Evolutionary conservation across 92 coral and sea anemone genomes (phyloP).

Genomic region (Epizoanthus illoricatus): DNA sequence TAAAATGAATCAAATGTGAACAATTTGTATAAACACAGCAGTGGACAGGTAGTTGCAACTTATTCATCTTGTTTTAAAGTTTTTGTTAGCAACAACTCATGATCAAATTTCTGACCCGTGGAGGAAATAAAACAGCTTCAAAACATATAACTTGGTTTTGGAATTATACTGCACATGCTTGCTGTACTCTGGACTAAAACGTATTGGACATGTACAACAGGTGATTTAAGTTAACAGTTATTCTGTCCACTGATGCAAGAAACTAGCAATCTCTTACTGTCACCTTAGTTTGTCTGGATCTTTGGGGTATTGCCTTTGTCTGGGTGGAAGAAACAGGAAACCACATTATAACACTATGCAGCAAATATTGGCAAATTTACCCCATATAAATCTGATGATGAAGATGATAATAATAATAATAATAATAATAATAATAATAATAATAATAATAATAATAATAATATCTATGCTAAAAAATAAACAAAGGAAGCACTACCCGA

Average conservation of each 20-base stretch:
- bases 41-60: slow-evolving; percentile 25
- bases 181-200: too few relatives aligned
- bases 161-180: too few relatives aligned
- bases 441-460: too few relatives aligned
- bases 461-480: too few relatives aligned
- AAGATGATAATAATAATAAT: too few relatives aligned
- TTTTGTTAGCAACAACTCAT: not conserved
- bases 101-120: not conserved
- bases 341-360: slow-evolving; percentile 24
- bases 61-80: not conserved
- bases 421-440: too few relatives aligned
- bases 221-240: slow-evolving; percentile 5
- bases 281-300: slow-evolving; percentile 45
- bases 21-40: slow-evolving; percentile 1
- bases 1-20: not conserved
- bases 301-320: slow-evolving; percentile 44
- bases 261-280: not conserved
- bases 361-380: not conserved
- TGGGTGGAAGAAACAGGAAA: slow-evolving; percentile 43
- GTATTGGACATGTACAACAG: slow-evolving; percentile 4
- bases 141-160: not conserved
- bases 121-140: too few relatives aligned
- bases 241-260: slow-evolving; percentile 37
- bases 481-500: too few relatives aligned
- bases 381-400: too few relatives aligned